Percentiles rank a stretch among this genome's conserved stretches.
Conservation (phyloP, 2,888 invertebrate genomes). For the Euphydryas editha region DNA sequence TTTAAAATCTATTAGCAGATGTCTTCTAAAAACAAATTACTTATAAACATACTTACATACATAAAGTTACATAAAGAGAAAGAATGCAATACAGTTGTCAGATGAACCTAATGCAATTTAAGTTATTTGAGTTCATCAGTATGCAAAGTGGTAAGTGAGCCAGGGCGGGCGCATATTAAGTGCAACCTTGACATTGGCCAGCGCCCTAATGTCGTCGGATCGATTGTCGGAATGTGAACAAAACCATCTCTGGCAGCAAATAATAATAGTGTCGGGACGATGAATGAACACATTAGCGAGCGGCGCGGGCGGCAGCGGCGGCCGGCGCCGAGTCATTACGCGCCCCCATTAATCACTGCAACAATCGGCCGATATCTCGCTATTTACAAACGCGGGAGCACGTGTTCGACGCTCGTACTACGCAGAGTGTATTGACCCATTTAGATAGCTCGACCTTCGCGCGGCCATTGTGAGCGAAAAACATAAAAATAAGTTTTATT, state of each 20-base stretch:
- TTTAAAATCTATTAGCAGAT: background rate
- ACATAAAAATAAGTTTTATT: constrained; percentile 84
- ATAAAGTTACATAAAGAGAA: background rate
- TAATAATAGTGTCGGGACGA: constrained; percentile 78
- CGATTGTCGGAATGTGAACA: constrained; percentile 74
- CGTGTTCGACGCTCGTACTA: constrained; percentile 81
- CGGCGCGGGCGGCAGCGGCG: constrained; percentile 59
- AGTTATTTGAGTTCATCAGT: constrained; percentile 1
- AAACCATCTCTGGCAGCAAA: constrained; percentile 74
- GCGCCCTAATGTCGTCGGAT: constrained; percentile 74
- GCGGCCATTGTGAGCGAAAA: constrained; percentile 84
- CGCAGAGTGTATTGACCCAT: constrained; percentile 83
- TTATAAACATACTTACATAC: background rate
- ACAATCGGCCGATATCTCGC: constrained; percentile 84
- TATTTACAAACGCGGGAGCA: constrained; percentile 83
- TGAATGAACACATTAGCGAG: constrained; percentile 80
- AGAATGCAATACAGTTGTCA: background rate
- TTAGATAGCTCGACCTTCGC: constrained; percentile 84
- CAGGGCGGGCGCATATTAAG: constrained; percentile 69
- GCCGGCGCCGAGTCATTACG: constrained; percentile 78
- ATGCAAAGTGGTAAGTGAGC: constrained; percentile 52
- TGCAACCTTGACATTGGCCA: constrained; percentile 81
- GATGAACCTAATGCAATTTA: background rate
- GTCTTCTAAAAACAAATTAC: background rate
- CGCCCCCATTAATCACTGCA: constrained; percentile 83